Evolutionary conservation across 2,888 invertebrate species (phyloP).

Genomic region (Pterobdella sp.): DNA sequence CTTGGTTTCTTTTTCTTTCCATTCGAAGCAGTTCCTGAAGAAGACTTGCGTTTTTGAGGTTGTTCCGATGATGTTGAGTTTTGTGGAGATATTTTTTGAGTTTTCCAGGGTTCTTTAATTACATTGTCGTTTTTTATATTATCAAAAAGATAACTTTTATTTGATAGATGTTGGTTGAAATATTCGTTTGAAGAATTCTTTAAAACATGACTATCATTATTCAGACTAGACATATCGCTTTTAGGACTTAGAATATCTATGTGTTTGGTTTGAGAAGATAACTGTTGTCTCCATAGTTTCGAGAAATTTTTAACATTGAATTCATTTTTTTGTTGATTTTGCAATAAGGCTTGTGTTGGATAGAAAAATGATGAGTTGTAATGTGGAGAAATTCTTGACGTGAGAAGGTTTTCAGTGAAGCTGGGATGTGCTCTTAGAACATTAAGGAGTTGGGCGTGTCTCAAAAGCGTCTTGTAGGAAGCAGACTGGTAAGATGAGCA

Average conservation of each 20-base stretch:
- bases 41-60: constrained; percentile 14
- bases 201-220: background rate
- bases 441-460: background rate
- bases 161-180: background rate
- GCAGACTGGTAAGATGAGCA: background rate
- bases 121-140: background rate
- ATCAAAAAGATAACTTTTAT: background rate
- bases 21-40: background rate
- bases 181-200: background rate
- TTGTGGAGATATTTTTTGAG: background rate
- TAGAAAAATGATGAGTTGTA: background rate
- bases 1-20: constrained; percentile 48
- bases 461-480: constrained; percentile 5
- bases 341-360: too few relatives aligned
- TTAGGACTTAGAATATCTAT: background rate
- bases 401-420: background rate
- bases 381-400: background rate
- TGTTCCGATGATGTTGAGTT: background rate
- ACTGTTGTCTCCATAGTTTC: background rate
- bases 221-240: background rate
- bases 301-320: background rate
- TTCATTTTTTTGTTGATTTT: too few relatives aligned
- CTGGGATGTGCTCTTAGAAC: background rate
- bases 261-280: background rate
- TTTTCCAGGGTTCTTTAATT: background rate